Base-by-base conservation (phyloP, 2,888 invertebrate species). In the Hypomecis atomaria region DNA sequence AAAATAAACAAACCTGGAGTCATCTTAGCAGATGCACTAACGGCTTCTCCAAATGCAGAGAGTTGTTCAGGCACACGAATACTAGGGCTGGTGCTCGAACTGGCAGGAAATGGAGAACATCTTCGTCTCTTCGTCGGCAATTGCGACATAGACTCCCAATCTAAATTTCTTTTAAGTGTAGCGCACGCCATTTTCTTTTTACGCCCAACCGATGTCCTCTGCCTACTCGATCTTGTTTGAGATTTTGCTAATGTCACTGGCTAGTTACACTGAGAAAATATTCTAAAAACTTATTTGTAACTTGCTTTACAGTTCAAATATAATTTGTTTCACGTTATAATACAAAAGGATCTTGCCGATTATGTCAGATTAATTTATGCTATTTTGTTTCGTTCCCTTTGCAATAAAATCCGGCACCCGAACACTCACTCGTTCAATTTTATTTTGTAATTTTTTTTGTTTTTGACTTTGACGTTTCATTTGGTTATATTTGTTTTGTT, bases 121-220 rank as follows among this genome's bases (percentile, higher is more conserved):
- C 98, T 95, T 89, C 98, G 95, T 84, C 98, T 94, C 92, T 98
- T 98, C 38, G 96, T 95, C 65, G 98, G 97, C 81, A 97, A 94
- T 83, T 96, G 96, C 85, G 96, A 96, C 90, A 98, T 95, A 73
- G 98, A 96, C 93, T 99, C 99, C 95, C 98, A 98, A 89, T 99
- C 99, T 85, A 98, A 94, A 87, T 96, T 96, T 90, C 99, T 95
- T 94, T 99, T 99, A 75, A 99, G 94, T 83, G 99, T 99, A 93
- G 98, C 98, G 95, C 99, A 99, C 94, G 99, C 99, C 99, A 99
- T 99, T 94, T 95, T 95, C 90, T 90, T 94, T 91, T 88, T 93
- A 94, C 94, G 94, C 94, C 94, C 93, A 94, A 88, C 88, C 90
- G 94, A 94, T 84, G 87, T 88, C 87, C 84, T 84, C 84, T 83